Evolutionary conservation across 2,113 vertebrate species (phyloP), one percentile per base, ranked within the genome.

Genomic region (Galeopterus variegatus): DNA sequence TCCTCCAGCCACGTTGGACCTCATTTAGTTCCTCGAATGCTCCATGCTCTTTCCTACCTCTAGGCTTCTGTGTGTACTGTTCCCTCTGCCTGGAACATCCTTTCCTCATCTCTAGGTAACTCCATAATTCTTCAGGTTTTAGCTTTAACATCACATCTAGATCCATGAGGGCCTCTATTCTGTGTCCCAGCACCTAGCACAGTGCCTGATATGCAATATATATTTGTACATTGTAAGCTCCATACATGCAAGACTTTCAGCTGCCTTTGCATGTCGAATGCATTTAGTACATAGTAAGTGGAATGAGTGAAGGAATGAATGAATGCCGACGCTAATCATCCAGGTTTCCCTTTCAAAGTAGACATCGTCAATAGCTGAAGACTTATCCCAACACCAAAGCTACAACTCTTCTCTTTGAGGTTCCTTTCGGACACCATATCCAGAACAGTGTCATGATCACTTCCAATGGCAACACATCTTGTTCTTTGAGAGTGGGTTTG

Each of bases 171-270:
- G n/a, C 6, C 8, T 12, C 19, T 2, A 62, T 64, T 9, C 54
- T 45, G 33, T 10, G 11, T 45, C 11, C 69, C 62, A 31, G 79
- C 4, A 48, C 7, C 65, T 0, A 48, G 67, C 48, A 41, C 12
- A 33, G 24, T 11, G 1, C 69, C 75, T 28, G 26, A 26, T 0
- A 0, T 13, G 24, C n/a, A 10, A 3, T 7, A n/a, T 8, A 1
- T 45, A 50, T 31, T 18, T 69, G 12, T 24, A 41, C 17, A 1
- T 6, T 3, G 0, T 69, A 8, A 56, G 50, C 12, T 19, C 23
- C 18, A 2, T 1, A 0, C 1, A 28, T 5, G 23, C 80, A 45
- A 52, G 91, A 24, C 33, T 21, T 19, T 26, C 67, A n/a, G 31
- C 50, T 14, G 19, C 19, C 14, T n/a, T 21, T 45, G 70, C 9